Base-by-base conservation (phyloP, 2,888 invertebrate species). In the Dyspetes luteomarginatus region DNA sequence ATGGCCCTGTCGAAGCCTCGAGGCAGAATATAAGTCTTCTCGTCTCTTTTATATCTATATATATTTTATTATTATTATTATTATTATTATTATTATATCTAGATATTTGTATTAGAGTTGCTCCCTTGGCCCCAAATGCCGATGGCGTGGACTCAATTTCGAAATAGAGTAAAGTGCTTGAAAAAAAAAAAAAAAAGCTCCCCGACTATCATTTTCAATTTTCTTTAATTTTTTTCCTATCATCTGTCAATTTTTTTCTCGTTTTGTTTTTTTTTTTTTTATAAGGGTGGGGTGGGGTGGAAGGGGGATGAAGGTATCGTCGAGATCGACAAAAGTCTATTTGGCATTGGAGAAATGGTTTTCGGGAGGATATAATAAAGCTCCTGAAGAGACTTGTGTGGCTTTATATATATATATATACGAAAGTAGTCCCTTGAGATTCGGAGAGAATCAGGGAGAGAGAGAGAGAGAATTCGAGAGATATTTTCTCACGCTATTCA, bases 1-100 rank as follows among this genome's bases (percentile, higher is more conserved):
- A 68, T 76, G 68, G 68, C 68, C 75, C 75, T 60, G 60, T 36
- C 74, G 67, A 67, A 56, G 58, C 36, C 56, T 80, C 72, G 56
- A 19, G 56, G 15, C 26, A 67, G 62, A 55, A 41, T 41, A 12
- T 64, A 60, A 48, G 22, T 62, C 28, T 58, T 36, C 55, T 76
- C 48, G 50, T 71, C 62, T 67, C 17, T 12, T 62, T 26, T 45
- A 30, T 41, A 62, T 60, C 24, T 68, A 48, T 26, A 3, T 55
- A 64, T 41, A 28, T 28, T n/a, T n/a, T n/a, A 28, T 15, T 28
- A 28, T 15, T 56, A n/a, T 28, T 28, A 15, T 9, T n/a, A 12
- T 43, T 12, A 1, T n/a, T 17, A 5, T 48, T n/a, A 7, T 9
- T 36, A 4, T 36, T 26, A 52, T 12, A 9, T 56, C 26, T 4